Base-by-base conservation (phyloP, 2,888 invertebrate genomes). In the Hedya salicella region DNA sequence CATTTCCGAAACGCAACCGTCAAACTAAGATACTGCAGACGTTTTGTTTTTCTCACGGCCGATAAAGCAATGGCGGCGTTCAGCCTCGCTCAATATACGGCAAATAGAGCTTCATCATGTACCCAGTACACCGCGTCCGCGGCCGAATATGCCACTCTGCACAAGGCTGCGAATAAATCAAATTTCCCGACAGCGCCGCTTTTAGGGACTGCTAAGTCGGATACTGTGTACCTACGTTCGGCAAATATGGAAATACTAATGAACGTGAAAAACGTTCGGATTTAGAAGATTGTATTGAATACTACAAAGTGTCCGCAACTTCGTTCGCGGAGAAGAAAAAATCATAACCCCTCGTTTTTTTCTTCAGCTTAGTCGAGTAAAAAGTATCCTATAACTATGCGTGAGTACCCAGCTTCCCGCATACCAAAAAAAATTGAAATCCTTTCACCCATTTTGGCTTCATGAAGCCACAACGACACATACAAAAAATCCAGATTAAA, bases 91-190 rank as follows among this genome's bases (percentile, higher is more conserved):
- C 86, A 83, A 86, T 87, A 81, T 81, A 83, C 78, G 77, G 78
- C 85, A 82, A 83, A 85, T 87, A 85, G 83, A 82, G 84, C 84
- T 83, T 85, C 83, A 86, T 86, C 84, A 83, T 81, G 75, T 73
- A 77, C 76, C 78, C 81, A 81, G 87, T 86, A 86, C 83, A 82
- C 81, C 81, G 77, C 79, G 80, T 84, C 82, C 81, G 78, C 78
- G 78, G 78, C 74, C 78, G 82, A 86, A 86, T 86, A 85, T 80
- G 82, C 80, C 79, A 80, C 84, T 88, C 87, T 87, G 87, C 85
- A 82, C 82, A 84, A 78, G 82, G 88, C 87, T 87, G 86, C 78
- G 80, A 82, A 88, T 89, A 89, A 88, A 89, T 89, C 88, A 85
- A 83, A 86, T 89, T 85, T 71, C 79, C 72, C 69, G 73, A 69